Conservation (phyloP, 64 coral and sea anemone species). For the Platygyra sinensis region DNA sequence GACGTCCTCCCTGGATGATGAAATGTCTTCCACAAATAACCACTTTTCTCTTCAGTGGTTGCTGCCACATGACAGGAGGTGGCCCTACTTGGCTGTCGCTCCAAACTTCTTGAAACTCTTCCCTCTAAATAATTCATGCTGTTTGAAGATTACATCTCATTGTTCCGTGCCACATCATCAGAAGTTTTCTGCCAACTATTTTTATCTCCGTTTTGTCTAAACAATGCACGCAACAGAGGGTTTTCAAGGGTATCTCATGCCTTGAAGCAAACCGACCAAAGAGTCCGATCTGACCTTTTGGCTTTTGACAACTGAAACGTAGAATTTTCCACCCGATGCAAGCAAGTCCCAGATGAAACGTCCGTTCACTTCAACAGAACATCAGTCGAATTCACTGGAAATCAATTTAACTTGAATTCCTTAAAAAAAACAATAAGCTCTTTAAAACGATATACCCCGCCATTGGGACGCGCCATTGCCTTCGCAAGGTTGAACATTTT, state of each 20-base stretch:
- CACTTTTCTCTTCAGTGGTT: slow-evolving; percentile 35
- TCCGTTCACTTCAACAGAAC: no score
- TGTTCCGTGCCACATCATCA: not conserved
- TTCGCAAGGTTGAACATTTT: no score
- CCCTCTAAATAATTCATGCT: slow-evolving; percentile 5
- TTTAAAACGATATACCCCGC: no score
- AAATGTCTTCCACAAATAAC: slow-evolving; percentile 75
- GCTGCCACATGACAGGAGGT: slow-evolving; percentile 23
- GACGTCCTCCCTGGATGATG: slow-evolving; percentile 47
- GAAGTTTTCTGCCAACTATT: not conserved
- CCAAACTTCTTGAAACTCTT: not conserved
- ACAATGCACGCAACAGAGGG: not conserved
- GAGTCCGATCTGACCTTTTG: no score
- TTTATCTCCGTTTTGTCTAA: not conserved
- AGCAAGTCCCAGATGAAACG: no score
- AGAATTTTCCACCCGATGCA: no score
- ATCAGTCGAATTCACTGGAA: no score
- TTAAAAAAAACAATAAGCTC: no score
- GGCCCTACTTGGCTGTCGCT: not conserved
- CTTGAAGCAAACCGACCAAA: no score
- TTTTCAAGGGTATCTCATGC: not conserved
- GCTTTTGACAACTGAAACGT: no score
- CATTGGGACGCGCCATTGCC: no score
- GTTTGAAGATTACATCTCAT: not conserved
- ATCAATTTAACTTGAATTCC: no score